These are phyloP conservation scores for Himalopsyche japonica DNA, from an alignment of 2,888 invertebrate genomes.

Conservation along the genomic window DNA sequence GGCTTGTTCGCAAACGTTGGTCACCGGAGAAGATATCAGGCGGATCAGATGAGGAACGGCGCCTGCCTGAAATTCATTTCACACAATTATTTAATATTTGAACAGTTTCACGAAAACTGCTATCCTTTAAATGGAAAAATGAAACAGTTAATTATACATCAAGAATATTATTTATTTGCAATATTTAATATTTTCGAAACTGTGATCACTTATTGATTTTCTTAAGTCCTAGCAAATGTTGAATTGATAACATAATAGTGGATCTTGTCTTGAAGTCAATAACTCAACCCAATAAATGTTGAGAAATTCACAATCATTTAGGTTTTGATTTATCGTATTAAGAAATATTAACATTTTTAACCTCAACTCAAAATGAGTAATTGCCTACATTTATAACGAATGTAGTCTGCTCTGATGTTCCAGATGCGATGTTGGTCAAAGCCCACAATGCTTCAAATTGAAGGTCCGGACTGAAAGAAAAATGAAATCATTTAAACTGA, in stretches of 20 bases:
- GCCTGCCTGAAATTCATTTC: conserved; percentile 61
- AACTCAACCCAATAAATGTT: no score
- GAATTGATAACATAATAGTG: no score
- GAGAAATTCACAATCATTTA: no score
- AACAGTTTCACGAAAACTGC: neutral
- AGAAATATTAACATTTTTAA: neutral
- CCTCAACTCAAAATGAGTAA: conserved; percentile 36
- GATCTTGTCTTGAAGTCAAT: no score
- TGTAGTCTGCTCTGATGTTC: conserved; percentile 87
- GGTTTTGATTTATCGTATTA: no score
- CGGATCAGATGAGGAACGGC: conserved; percentile 81
- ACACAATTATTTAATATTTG: neutral
- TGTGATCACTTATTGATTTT: neutral
- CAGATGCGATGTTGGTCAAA: conserved; percentile 95
- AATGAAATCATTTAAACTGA: conserved; percentile 6
- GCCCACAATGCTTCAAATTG: conserved; percentile 99
- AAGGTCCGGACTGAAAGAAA: conserved; percentile 64
- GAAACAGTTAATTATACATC: neutral
- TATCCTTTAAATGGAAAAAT: no score
- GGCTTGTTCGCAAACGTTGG: conserved; percentile 85
- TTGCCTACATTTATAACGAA: conserved; percentile 75
- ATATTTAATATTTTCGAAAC: neutral
- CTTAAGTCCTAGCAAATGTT: no score
- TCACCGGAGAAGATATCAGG: conserved; percentile 69
- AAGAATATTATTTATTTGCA: no score